Evolutionary conservation across 2,797 vertebrate species (phyloP).

Genomic region (Argentina silus): DNA sequence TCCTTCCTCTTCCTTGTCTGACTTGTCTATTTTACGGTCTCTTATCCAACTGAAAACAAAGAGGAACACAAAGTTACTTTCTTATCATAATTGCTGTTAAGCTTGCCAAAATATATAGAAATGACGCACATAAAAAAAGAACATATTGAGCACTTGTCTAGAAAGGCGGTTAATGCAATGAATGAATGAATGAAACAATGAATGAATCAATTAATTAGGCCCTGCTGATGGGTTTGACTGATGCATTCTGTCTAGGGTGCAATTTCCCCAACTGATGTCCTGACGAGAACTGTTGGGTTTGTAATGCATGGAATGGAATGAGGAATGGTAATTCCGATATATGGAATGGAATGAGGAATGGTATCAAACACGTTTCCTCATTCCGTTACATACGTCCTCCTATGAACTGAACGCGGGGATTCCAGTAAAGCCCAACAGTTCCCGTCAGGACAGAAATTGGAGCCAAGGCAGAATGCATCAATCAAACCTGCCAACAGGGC

Average conservation of each 20-base stretch:
- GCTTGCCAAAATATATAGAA: conserved; percentile 44
- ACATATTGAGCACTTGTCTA: conserved; percentile 8
- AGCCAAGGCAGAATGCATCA: too few relatives aligned
- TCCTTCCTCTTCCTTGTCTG: conserved; percentile 42
- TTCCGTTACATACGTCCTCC: too few relatives aligned
- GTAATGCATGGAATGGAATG: too few relatives aligned
- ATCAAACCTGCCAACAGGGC: too few relatives aligned
- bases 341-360: too few relatives aligned
- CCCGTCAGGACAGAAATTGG: too few relatives aligned
- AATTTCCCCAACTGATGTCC: background rate
- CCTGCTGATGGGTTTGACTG: conserved; percentile 5
- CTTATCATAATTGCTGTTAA: conserved; percentile 60
- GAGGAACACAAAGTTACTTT: conserved; percentile 28
- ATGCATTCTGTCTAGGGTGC: conserved; percentile 1
- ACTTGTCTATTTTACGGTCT: conserved; percentile 10
- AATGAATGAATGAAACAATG: background rate
- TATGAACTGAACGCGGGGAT: too few relatives aligned
- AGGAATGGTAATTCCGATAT: too few relatives aligned
- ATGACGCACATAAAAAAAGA: background rate
- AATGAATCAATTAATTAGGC: too few relatives aligned
- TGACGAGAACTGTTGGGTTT: too few relatives aligned
- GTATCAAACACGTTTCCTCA: too few relatives aligned
- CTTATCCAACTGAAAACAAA: conserved; percentile 16
- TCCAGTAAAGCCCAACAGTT: too few relatives aligned
- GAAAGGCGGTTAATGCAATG: background rate